Percentiles rank a stretch among this genome's conserved stretches.
Conservation (phyloP, 2,888 invertebrate species). For the Meganola albula region DNA sequence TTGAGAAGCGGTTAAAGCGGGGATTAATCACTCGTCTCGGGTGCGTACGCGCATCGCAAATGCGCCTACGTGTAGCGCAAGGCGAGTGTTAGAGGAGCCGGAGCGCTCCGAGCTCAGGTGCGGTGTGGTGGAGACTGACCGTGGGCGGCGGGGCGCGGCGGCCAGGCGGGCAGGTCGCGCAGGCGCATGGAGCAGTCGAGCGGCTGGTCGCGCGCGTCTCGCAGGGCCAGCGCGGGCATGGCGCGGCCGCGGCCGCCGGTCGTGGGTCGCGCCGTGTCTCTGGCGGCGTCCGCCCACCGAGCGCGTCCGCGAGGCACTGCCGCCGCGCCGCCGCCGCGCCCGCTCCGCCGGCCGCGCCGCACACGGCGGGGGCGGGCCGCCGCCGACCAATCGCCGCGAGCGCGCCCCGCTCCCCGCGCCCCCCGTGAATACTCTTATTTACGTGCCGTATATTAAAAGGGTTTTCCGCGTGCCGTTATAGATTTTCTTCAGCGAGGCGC, state of each 20-base stretch:
- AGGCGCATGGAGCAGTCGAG: constrained; percentile 84
- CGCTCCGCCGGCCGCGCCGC: constrained; percentile 57
- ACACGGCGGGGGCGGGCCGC: constrained; percentile 63
- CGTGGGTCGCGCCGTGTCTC: constrained; percentile 65
- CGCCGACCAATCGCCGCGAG: constrained; percentile 53
- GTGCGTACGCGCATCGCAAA: constrained; percentile 29
- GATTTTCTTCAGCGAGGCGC: constrained; percentile 65
- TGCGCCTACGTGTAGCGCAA: constrained; percentile 23
- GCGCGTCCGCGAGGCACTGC: constrained; percentile 70
- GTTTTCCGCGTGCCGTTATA: constrained; percentile 76
- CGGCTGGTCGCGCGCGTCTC: constrained; percentile 81
- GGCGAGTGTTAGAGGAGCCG: constrained; percentile 19
- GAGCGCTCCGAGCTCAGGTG: constrained; percentile 10
- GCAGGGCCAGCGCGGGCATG: constrained; percentile 81
- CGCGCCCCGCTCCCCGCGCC: constrained; percentile 36
- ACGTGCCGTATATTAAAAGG: constrained; percentile 78
- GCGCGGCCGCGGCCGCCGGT: constrained; percentile 78
- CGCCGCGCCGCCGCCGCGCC: constrained; percentile 59
- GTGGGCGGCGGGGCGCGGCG: constrained; percentile 47
- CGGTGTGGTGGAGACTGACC: constrained; percentile 47
- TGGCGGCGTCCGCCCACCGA: constrained; percentile 59
- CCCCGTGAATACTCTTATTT: constrained; percentile 57
- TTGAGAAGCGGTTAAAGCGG: constrained; percentile 4
- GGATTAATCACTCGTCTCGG: constrained; percentile 18
- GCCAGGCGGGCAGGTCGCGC: constrained; percentile 66